phyloP scores from a whole-genome alignment of 2,888 invertebrate genomes.

The Parnassius smintheus region DNA sequence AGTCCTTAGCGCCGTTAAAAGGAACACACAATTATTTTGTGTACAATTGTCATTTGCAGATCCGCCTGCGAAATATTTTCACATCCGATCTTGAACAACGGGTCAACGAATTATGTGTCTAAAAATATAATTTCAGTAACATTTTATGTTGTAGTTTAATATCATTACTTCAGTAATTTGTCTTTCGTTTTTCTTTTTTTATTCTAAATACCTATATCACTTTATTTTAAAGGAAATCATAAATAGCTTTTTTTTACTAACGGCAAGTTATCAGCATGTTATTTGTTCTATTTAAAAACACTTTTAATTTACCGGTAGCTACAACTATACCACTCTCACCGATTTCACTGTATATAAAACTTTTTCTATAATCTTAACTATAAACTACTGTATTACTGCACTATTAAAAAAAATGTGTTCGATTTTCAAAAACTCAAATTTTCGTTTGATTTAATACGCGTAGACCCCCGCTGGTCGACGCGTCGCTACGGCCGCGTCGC shows the following conservation, averaged over 20 bases:
- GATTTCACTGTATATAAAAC: constrained; percentile 36
- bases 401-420: constrained; percentile 34
- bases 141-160: neutral
- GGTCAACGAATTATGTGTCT: constrained; percentile 63
- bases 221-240: neutral
- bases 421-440: constrained; percentile 45
- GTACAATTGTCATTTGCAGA: constrained; percentile 51
- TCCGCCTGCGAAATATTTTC: constrained; percentile 60
- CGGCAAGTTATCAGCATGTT: neutral
- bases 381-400: constrained; percentile 27
- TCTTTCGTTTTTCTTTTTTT: neutral
- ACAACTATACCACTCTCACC: constrained; percentile 37
- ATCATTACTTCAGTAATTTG: neutral
- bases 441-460: constrained; percentile 42
- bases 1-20: constrained; percentile 14
- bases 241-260: neutral
- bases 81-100: constrained; percentile 47
- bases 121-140: constrained; percentile 22
- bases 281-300: constrained; percentile 12
- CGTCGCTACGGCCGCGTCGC: constrained; percentile 57
- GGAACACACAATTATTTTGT: constrained; percentile 35
- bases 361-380: constrained; percentile 12
- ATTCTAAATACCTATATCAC: neutral
- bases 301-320: neutral
- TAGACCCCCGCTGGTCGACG: constrained; percentile 58